Evolutionary conservation across 2,113 vertebrate genomes (phyloP).

Genomic region (Dryoscopus gambensis): DNA sequence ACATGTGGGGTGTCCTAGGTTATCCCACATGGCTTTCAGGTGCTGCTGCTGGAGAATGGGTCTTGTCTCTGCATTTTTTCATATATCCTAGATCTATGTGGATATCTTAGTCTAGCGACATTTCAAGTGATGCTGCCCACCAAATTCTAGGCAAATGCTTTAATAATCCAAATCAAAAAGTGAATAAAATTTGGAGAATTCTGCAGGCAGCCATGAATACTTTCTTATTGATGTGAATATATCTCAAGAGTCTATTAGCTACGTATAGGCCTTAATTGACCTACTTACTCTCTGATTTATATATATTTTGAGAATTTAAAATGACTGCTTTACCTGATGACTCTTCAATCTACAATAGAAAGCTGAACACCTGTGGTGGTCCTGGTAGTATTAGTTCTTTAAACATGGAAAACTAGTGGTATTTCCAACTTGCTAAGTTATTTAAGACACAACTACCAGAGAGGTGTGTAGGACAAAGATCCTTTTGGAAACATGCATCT

Average conservation of each 20-base stretch:
- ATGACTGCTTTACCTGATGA: not conserved
- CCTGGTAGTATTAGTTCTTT: not conserved
- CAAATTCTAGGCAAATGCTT: not conserved
- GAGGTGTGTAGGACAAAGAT: not conserved
- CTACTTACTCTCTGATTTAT: not conserved
- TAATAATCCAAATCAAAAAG: not conserved
- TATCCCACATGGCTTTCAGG: not conserved
- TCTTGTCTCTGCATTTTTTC: not conserved
- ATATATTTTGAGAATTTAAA: not conserved
- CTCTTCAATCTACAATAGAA: not conserved
- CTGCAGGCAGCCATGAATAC: not conserved
- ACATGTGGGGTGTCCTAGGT: not conserved
- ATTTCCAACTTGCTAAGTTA: not conserved
- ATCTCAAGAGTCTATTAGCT: not conserved
- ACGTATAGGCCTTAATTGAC: not conserved
- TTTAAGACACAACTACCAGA: not conserved
- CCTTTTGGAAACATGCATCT: not conserved
- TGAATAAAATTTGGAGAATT: not conserved
- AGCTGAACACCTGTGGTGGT: not conserved
- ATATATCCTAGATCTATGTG: not conserved
- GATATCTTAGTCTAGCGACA: not conserved
- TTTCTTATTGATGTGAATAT: not conserved
- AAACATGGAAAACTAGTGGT: not conserved
- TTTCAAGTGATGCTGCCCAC: not conserved
- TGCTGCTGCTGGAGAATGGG: not conserved